Evolutionary conservation across 2,797 vertebrate species (phyloP).

Genomic region (Pseudochaenichthys georgianus): DNA sequence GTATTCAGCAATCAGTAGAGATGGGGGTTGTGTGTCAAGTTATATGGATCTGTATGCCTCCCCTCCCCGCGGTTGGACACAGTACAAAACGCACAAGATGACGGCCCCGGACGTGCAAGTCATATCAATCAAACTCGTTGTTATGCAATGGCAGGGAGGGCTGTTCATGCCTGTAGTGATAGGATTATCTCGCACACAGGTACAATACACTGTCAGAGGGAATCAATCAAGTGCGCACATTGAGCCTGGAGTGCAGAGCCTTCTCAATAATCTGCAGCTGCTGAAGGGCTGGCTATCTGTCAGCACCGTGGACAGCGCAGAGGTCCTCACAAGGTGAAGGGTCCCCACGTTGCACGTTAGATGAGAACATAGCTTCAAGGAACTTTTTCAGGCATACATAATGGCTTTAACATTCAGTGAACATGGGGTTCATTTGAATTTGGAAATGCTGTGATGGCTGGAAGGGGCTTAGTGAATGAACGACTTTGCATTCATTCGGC

Average conservation of each 20-base stretch:
- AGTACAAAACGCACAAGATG: constrained; percentile 56
- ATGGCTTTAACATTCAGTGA: not conserved
- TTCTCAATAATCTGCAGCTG: not conserved
- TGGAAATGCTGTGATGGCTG: not conserved
- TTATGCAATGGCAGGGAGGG: constrained; percentile 41
- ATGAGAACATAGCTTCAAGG: constrained; percentile 6
- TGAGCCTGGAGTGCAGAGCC: constrained; percentile 2
- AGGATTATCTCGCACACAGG: not conserved
- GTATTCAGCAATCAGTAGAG: constrained; percentile 71
- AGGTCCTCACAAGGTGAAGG: not conserved
- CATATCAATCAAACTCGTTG: constrained; percentile 61
- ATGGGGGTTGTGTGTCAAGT: constrained; percentile 57
- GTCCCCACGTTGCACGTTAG: not conserved
- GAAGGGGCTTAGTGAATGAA: not conserved
- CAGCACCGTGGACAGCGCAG: constrained; percentile 71
- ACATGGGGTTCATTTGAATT: not conserved
- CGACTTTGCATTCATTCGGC: constrained; percentile 16
- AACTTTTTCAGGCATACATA: not conserved
- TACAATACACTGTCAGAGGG: constrained; percentile 18
- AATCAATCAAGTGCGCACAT: constrained; percentile 24
- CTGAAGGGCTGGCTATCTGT: constrained; percentile 28
- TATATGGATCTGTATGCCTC: constrained; percentile 36
- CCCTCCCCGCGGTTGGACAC: constrained; percentile 30
- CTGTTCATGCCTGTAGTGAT: not conserved
- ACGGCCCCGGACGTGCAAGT: constrained; percentile 61